Base-by-base conservation (phyloP, 2,888 invertebrate genomes). In the Lagria hirta region DNA sequence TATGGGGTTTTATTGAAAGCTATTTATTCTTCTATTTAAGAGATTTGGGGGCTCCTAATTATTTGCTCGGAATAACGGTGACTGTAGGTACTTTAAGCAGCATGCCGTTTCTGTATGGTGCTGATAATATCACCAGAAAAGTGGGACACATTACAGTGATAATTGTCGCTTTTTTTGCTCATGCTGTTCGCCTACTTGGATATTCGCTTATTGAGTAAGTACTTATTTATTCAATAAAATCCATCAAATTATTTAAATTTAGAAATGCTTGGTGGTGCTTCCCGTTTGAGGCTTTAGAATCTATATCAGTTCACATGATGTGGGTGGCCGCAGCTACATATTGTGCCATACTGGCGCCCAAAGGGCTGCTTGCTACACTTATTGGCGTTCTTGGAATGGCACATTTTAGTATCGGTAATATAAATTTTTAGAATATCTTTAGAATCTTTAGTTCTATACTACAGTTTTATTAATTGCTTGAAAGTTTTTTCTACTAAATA, bases 281-380 rank as follows among this genome's bases (percentile, higher is more conserved):
- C 58, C 89, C 89, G 1, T 89, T 90, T 60, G 90, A 90, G 72
- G 88, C 88, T 0, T 82, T 90, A 80, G 90, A 90, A 70, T 86
- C 89, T 0, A 72, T 90, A 8, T 88, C 89, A 0, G 88, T 88
- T 13, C 89, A 90, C 62, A 73, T 93, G 52, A 88, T 92, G 88
- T 92, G 90, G 86, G 89, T 91, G 8, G 88, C 93, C 20, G 90
- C 90, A 1, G 88, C 91, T 3, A 89, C 90, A 0, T 91, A 92
- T 68, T 90, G 89, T 61, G 86, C 88, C 7, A 79, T 87, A 68
- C 71, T 92, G 57, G 88, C 91, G 1, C 92, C 93, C 0, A 85
- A 86, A 66, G 88, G 83, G 60, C 74, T 91, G 52, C 73, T 91
- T 41, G 91, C 91, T 3, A 92, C 92, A 1, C 75, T 92, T 36